Conservation (phyloP, 2,888 invertebrate genomes). For the Aphodius sticticus region DNA sequence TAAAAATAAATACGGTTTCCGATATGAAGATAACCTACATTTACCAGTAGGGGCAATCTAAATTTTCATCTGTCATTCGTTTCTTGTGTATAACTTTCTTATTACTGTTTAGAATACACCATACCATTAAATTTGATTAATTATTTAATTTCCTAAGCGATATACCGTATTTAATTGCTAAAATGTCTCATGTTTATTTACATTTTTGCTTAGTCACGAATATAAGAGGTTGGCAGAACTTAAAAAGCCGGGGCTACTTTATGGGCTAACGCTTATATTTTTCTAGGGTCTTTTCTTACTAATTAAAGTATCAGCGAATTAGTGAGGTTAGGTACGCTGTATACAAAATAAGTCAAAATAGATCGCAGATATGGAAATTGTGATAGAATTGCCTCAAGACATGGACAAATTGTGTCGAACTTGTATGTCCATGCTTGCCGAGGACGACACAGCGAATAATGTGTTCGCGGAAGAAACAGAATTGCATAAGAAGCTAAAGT, state of each 20-base stretch:
- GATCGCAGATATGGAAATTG: slow-evolving; percentile 38
- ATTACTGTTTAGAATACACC: neutral
- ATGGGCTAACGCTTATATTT: neutral
- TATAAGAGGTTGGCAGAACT: neutral
- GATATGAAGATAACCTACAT: neutral
- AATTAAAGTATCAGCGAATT: neutral
- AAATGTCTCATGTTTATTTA: neutral
- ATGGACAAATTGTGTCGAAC: slow-evolving; percentile 45
- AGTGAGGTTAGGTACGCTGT: slow-evolving; percentile 27
- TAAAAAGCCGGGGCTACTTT: neutral
- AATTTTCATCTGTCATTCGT: slow-evolving; percentile 8
- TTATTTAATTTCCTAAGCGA: neutral
- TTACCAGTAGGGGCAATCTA: neutral
- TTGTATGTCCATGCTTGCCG: slow-evolving; percentile 42
- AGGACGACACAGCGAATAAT: slow-evolving; percentile 30
- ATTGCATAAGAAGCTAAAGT: slow-evolving; percentile 40
- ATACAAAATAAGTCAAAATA: slow-evolving; percentile 18
- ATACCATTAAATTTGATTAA: neutral
- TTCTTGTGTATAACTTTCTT: neutral
- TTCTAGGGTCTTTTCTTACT: slow-evolving; percentile 16
- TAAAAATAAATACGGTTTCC: slow-evolving; percentile 18
- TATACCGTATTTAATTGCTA: neutral
- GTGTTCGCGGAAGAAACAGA: slow-evolving; percentile 34
- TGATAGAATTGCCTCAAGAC: slow-evolving; percentile 44
- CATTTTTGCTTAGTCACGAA: neutral